These are phyloP conservation scores for Zaprionus ornatus DNA, from an alignment of 1,140 invertebrate genomes.

Conservation along the genomic window DNA sequence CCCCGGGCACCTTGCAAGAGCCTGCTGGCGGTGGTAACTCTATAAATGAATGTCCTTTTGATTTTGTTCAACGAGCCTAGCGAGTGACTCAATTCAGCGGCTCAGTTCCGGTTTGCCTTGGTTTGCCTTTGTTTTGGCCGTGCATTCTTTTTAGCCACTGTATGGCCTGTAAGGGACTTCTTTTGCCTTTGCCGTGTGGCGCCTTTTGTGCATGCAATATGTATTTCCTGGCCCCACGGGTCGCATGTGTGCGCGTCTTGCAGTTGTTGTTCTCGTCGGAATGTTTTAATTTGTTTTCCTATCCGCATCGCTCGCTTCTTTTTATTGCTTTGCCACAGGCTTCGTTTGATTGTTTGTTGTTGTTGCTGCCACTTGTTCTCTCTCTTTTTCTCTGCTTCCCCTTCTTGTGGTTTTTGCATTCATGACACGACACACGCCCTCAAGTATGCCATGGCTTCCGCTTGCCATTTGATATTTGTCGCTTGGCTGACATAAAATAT, in stretches of 20 bases:
- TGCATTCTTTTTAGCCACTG: slow-evolving; percentile 62
- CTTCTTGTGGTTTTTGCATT: slow-evolving; percentile 63
- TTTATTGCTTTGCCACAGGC: slow-evolving; percentile 76
- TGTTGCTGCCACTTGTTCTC: slow-evolving; percentile 47
- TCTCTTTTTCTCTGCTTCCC: neutral
- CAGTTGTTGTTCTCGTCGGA: slow-evolving; percentile 59
- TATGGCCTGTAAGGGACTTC: slow-evolving; percentile 22
- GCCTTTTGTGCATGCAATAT: slow-evolving; percentile 43
- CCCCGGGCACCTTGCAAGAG: neutral
- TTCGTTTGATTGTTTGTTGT: slow-evolving; percentile 76
- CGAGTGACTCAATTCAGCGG: slow-evolving; percentile 79
- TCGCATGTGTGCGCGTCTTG: slow-evolving; percentile 47
- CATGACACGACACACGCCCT: slow-evolving; percentile 73
- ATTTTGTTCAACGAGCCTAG: slow-evolving; percentile 82
- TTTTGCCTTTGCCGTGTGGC: slow-evolving; percentile 33
- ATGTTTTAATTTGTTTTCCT: slow-evolving; percentile 83
- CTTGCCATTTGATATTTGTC: slow-evolving; percentile 51
- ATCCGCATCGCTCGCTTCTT: slow-evolving; percentile 74
- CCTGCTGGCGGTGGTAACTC: slow-evolving; percentile 47
- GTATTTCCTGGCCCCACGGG: slow-evolving; percentile 31
- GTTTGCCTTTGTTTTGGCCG: slow-evolving; percentile 64
- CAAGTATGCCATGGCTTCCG: slow-evolving; percentile 66
- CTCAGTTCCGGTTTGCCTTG: slow-evolving; percentile 46
- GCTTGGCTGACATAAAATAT: slow-evolving; percentile 60
- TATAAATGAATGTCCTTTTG: slow-evolving; percentile 82